Base-by-base conservation (phyloP, 2,888 invertebrate genomes). In the Electrophaes corylata region DNA sequence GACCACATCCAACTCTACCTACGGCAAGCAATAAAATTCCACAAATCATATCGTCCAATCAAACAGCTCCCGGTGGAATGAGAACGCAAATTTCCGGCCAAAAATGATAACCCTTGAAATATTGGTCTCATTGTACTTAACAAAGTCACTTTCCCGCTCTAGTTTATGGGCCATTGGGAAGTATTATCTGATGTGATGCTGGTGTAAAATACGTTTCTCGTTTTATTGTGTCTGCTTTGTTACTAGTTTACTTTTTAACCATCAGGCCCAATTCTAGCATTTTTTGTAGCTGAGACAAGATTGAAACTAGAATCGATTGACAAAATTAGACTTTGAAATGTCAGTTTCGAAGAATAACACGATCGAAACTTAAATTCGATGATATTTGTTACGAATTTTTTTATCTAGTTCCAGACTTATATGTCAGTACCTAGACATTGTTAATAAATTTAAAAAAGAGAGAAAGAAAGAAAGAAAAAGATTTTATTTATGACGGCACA, bases 81-180 rank as follows among this genome's bases (percentile, higher is more conserved):
- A 63, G 72, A 74, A 76, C 76, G 79, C 79, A 81, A 82, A 83
- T 79, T 76, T 74, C 69, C 64, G 65, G 78, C 83, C 85, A 84
- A 86, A 87, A 86, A 84, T 84, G 85, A 88, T 88, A 88, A 86
- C 78, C 72, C 71, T 69, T 78, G 76, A 78, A 79, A 79, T 80
- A 80, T 78, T 67, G 67, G 70, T 61, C 66, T 67, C 74, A 73
- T 78, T 76, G 75, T 75, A 76, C 68, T 69, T 78, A 79, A 76
- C 74, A 74, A 71, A 76, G 73, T 77, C 73, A 74, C 76, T 79
- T 79, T 76, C 72, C 75, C 66, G 64, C 66, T 62, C 69, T 72
- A 73, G 71, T 79, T 76, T 79, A 74, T 72, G 72, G 69, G 67
- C 81, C 76, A 73, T 69, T 71, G 81, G 79, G 82, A 79, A 72